phyloP scores from a whole-genome alignment of 2,113 vertebrate species.

The Quiscalus mexicanus region DNA sequence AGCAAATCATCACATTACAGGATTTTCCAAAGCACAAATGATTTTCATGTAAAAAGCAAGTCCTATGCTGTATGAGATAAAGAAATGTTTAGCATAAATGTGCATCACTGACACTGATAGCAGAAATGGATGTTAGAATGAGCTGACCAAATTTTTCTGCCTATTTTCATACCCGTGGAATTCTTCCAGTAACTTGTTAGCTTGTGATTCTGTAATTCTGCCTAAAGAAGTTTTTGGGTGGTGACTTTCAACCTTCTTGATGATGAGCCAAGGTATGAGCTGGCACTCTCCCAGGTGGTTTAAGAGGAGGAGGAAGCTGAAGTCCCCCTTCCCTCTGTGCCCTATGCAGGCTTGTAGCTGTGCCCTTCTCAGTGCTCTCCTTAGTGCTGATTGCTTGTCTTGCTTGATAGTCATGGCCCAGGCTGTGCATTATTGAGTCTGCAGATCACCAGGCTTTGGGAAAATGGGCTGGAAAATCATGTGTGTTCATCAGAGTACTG shows the following conservation, averaged over 20 bases:
- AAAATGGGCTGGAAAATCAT: neutral
- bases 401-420: neutral
- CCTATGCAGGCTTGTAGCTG: neutral
- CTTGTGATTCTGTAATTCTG: neutral
- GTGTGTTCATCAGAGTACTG: neutral
- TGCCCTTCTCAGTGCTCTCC: neutral
- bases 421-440: neutral
- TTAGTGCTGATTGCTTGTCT: neutral
- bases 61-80: slow-evolving; percentile 55
- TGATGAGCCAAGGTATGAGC: neutral
- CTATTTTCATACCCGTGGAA: neutral
- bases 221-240: neutral
- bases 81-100: slow-evolving; percentile 40
- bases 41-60: slow-evolving; percentile 49
- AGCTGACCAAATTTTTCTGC: neutral
- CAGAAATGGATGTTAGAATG: slow-evolving; percentile 19
- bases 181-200: neutral
- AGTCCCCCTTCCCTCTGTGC: neutral
- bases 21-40: slow-evolving; percentile 50
- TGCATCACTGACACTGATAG: slow-evolving; percentile 8
- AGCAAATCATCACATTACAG: slow-evolving; percentile 48
- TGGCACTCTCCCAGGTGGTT: neutral
- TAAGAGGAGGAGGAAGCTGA: neutral
- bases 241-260: neutral
- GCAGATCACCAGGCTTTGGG: neutral